phyloP scores from a whole-genome alignment of 2,888 invertebrate genomes.

The Acanthopleura granulata region DNA sequence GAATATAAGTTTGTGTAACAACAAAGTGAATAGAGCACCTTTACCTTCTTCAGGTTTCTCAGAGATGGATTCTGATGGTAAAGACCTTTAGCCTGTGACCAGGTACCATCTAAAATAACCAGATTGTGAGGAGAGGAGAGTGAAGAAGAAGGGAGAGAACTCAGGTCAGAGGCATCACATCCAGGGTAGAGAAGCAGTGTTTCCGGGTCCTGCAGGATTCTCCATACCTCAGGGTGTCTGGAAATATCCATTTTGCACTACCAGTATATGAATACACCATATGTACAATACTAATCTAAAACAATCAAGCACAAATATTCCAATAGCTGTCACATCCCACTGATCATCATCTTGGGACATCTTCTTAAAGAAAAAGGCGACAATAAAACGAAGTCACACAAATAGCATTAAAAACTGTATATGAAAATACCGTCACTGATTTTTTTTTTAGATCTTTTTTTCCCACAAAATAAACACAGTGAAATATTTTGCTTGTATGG shows the following conservation, averaged over 20 bases:
- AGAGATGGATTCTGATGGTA: slow-evolving; percentile 85
- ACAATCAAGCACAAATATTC: too few relatives aligned
- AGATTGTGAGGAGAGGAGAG: slow-evolving; percentile 74
- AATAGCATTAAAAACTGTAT: too few relatives aligned
- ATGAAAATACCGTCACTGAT: too few relatives aligned
- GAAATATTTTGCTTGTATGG: too few relatives aligned
- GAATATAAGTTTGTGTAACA: neutral
- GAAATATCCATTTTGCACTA: neutral
- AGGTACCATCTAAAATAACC: slow-evolving; percentile 91
- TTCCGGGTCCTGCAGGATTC: slow-evolving; percentile 76
- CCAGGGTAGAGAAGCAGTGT: slow-evolving; percentile 87
- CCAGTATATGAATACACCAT: too few relatives aligned
- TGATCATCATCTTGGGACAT: too few relatives aligned
- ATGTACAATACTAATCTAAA: too few relatives aligned
- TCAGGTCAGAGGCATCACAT: slow-evolving; percentile 69
- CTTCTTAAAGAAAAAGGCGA: too few relatives aligned
- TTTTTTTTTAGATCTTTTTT: too few relatives aligned
- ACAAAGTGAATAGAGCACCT: neutral
- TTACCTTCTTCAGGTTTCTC: slow-evolving; percentile 79
- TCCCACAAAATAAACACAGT: too few relatives aligned
- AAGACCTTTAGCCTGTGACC: slow-evolving; percentile 95
- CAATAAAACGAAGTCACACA: too few relatives aligned
- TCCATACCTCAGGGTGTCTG: slow-evolving; percentile 42
- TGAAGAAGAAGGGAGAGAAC: slow-evolving; percentile 71
- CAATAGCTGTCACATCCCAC: too few relatives aligned